Conservation (phyloP, 2,888 invertebrate genomes). For the Eupithecia pulchellata region DNA sequence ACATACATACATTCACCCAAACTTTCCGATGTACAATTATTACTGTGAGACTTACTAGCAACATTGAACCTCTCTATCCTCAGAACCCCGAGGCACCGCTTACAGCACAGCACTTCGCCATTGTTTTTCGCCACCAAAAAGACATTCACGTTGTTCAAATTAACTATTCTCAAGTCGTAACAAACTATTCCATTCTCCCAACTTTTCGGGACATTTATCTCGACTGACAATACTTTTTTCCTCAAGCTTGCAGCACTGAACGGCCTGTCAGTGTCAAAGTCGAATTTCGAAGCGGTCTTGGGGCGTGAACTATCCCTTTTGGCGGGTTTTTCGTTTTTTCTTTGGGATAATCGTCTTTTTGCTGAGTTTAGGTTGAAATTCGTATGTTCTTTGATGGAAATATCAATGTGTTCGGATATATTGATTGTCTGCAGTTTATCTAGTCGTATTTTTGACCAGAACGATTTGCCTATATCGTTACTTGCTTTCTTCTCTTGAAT, state of each 20-base stretch:
- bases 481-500: conserved; percentile 64
- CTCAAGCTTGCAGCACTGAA: conserved; percentile 64
- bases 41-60: conserved; percentile 74
- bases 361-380: conserved; percentile 71
- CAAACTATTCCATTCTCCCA: conserved; percentile 70
- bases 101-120: conserved; percentile 73
- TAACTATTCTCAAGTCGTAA: conserved; percentile 68
- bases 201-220: conserved; percentile 52
- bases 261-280: conserved; percentile 62
- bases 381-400: conserved; percentile 41
- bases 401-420: conserved; percentile 60
- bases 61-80: conserved; percentile 63
- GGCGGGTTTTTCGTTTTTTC: conserved; percentile 58
- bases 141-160: conserved; percentile 56
- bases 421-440: conserved; percentile 66
- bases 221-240: conserved; percentile 55
- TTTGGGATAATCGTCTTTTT: conserved; percentile 62
- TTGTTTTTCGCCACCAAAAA: conserved; percentile 72
- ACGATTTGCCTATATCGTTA: conserved; percentile 71
- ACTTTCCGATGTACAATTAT: no score
- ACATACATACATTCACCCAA: no score
- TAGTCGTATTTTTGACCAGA: conserved; percentile 71
- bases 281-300: conserved; percentile 56
- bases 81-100: conserved; percentile 57
- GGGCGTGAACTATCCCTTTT: conserved; percentile 57